Base-by-base conservation (phyloP, 2,113 vertebrate genomes). In the Zosterops pallidus region DNA sequence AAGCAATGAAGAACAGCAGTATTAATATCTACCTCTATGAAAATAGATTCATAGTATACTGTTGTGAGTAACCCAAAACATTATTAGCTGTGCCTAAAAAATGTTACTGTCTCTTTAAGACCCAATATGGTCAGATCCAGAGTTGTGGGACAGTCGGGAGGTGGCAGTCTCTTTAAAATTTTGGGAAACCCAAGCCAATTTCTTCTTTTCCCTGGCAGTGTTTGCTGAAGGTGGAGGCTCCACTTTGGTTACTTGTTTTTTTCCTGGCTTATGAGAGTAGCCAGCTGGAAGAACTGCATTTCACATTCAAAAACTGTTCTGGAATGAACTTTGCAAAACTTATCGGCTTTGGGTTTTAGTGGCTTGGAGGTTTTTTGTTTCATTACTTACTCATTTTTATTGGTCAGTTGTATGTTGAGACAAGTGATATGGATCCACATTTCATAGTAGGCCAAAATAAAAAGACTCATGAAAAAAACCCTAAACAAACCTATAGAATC, bases 301-400 rank as follows among this genome's bases (percentile, higher is more conserved):
- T n/a, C 15, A 6, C 41, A 55, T 47, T 28, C 57, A 28, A 47
- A 39, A 39, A 9, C 57, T 63, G 33, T 22, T 64, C n/a, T 56
- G 70, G 15, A 65, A 64, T 29, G 29, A 56, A 12, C 19, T 47
- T n/a, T n/a, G 19, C 23, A 74, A 49, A 65, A n/a, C 6, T n/a
- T 28, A 1, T 6, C 1, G 1, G 3, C 28, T 53, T 62, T 33
- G 12, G 5, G 3, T 2, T 64, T 64, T 33, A 18, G 14, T 31
- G 9, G 17, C 5, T 70, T 67, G 1, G 5, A 6, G 0, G 0
- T 9, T 42, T 25, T 68, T 67, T 24, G 2, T 39, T 80, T 44
- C 17, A 21, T 89, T 76, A 6, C 5, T 67, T 37, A 24, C 6
- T 46, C 2, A 14, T 44, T 72, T 53, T 74, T 75, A 33, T 59